Evolutionary conservation across 2,113 vertebrate genomes (phyloP), one percentile per base, ranked within the genome.

Genomic region (Actenoides hombroni): DNA sequence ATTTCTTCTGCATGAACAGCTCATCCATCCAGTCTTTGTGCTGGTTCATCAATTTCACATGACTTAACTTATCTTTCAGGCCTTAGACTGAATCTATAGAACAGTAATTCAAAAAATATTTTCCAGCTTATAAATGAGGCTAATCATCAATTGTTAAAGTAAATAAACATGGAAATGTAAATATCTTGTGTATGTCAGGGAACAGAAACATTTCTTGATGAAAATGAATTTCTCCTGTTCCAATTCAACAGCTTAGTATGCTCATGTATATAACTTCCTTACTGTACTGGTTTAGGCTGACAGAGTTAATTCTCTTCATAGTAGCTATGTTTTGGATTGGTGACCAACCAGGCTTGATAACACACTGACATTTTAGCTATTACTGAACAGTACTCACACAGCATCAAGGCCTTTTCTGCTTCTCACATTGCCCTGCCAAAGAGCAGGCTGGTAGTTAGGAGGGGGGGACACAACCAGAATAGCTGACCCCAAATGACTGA

Each of bases 371-470:
- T 15, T 83, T 61, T 48, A 56, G 64, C 40, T 49, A 5, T 31
- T n/a, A 56, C 40, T 49, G n/a, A 64, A 4, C 29, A 54, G 20
- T 13, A 24, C 48, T 69, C 13, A 76, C 39, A 69, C 8, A 83
- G n/a, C 24, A 57, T 42, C n/a, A 56, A 84, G 20, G 40, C 8
- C 59, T 79, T 31, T n/a, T 65, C 67, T 33, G 15, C 35, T 26
- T 28, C 15, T 56, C 46, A 40, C 2, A 1, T 13, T 51, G 21
- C 15, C 12, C 20, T 3, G 2, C 4, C 70, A 49, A 12, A 1
- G 5, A 60, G 29, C 6, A 67, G 46, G 29, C 39, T 28, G 16
- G 56, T 4, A 48, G 18, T 4, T 46, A 14, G 31, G 63, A 69
- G 44, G 11, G 37, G 40, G 37, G 17, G 13, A 18, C 26, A 35